Percentiles rank a stretch among this genome's conserved stretches.
These are phyloP conservation scores for Psittacula echo DNA, from an alignment of 2,797 vertebrate genomes.

Conservation along the genomic window DNA sequence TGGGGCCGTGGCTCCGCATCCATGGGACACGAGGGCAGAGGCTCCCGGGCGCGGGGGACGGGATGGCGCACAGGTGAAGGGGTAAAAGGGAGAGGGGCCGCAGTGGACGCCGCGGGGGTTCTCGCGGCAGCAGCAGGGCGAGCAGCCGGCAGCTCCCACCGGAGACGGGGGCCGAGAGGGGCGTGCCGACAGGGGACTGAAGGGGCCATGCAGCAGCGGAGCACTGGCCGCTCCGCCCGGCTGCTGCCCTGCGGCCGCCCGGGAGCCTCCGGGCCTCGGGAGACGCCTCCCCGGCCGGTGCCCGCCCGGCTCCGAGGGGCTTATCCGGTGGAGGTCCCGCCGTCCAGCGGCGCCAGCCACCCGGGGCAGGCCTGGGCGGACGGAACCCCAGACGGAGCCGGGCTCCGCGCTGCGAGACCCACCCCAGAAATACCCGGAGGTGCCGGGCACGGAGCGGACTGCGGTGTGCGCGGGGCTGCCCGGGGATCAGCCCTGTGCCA, in stretches of 20 bases:
- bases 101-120: background rate
- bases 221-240: too few relatives aligned
- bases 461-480: background rate
- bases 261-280: background rate
- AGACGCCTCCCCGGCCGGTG: too few relatives aligned
- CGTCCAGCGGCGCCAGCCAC: background rate
- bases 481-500: background rate
- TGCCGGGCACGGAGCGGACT: too few relatives aligned
- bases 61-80: background rate
- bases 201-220: background rate
- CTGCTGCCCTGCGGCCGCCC: background rate
- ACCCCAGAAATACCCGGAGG: too few relatives aligned
- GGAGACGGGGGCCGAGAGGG: background rate
- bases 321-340: background rate
- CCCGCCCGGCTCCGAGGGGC: background rate
- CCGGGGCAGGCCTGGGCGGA: background rate
- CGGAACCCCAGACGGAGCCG: background rate
- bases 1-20: background rate
- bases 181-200: too few relatives aligned
- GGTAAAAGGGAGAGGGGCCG: background rate
- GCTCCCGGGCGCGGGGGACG: background rate
- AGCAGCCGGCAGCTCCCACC: background rate
- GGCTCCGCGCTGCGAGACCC: too few relatives aligned
- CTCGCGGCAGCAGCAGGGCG: background rate
- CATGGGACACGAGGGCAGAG: background rate